Conservation (phyloP, 2,888 invertebrate species). For the Agonopterix heracliana region DNA sequence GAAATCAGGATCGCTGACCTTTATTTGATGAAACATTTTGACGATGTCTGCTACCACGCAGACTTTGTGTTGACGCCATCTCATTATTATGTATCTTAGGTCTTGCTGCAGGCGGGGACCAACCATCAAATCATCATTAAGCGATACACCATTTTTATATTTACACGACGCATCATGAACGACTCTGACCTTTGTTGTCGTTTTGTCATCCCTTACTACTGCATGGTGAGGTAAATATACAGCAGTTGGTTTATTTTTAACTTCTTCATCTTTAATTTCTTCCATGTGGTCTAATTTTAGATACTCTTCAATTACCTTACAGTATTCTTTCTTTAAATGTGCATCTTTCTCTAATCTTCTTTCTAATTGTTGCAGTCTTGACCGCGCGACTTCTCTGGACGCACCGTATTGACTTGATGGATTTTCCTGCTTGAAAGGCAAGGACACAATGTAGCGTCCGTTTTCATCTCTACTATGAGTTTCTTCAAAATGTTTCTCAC, state of each 20-base stretch:
- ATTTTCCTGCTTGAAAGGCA: constrained; percentile 9
- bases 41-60: constrained; percentile 22
- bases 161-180: constrained; percentile 23
- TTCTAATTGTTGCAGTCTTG: constrained; percentile 11
- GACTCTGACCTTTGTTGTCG: constrained; percentile 22
- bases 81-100: constrained; percentile 21
- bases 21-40: too few relatives aligned
- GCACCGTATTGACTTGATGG: constrained; percentile 7
- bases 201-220: too few relatives aligned
- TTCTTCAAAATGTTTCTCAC: constrained; percentile 7
- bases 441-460: constrained; percentile 13
- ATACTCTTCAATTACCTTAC: constrained; percentile 17
- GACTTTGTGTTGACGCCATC: constrained; percentile 20
- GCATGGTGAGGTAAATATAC: constrained; percentile 28
- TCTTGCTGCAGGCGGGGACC: constrained; percentile 24
- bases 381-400: constrained; percentile 7
- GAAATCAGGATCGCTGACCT: constrained; percentile 22
- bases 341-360: constrained; percentile 8
- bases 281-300: constrained; percentile 16
- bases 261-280: constrained; percentile 5
- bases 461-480: constrained; percentile 8
- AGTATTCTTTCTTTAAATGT: constrained; percentile 13
- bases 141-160: constrained; percentile 16
- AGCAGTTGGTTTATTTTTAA: neutral
- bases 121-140: constrained; percentile 21